Evolutionary conservation across 2,888 invertebrate genomes (phyloP), one percentile per base, ranked within the genome.

Genomic region (Tinea semifulvella): DNA sequence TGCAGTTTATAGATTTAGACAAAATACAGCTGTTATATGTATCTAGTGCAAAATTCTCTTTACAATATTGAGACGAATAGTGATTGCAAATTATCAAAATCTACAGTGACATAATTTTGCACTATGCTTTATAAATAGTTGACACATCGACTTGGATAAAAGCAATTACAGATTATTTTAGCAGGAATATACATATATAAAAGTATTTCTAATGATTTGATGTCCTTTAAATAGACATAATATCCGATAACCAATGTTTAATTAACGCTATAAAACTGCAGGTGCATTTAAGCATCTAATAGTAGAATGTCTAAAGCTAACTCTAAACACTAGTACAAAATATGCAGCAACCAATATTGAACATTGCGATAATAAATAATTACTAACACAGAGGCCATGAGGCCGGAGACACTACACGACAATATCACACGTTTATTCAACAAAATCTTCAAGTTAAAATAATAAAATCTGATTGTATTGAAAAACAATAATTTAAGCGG

Each of bases 341-440:
- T 65, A 72, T 62, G 64, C 62, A 71, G 66, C 70, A 71, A 74
- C 61, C 62, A 61, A 70, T 70, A 60, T 64, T 61, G 59, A 65
- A 61, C 57, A 42, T 63, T 62, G 68, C 60, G 62, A 57, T 58
- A 71, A 76, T 62, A 76, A 76, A 77, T 50, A 46, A 77, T 65
- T 71, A 65, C 25, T 7, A 22, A 7, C 25, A 22, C 25, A 5
- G 25, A 8, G 8, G 25, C 8, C 8, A 22, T 8, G 8, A 7
- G 25, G 8, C 25, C 8, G 25, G 25, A 8, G 25, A 8, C 5
- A 22, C 6, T 22, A 22, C 5, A 5, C 5, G 8, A 22, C 6
- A 7, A 22, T 22, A 7, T 7, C 8, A 22, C 5, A 22, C 25
- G 8, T 7, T 22, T 22, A 22, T 22, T 7, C 25, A 8, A 22